Conservation (phyloP, 2,113 vertebrate genomes). For the Archilochus colubris region DNA sequence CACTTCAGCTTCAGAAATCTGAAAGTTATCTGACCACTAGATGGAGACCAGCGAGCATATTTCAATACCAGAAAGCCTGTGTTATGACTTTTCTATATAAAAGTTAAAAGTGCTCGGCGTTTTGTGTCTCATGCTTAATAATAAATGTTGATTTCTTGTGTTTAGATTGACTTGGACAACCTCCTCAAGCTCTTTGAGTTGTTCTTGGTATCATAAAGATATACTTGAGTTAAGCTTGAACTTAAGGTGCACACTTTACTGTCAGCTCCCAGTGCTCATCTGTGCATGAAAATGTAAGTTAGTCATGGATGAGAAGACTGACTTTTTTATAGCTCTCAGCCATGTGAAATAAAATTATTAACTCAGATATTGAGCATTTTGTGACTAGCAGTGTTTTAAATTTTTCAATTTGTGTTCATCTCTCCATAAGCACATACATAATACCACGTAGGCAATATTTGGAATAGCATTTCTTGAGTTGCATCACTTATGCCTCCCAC, state of each 20-base stretch:
- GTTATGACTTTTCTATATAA: background rate
- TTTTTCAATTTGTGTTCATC: background rate
- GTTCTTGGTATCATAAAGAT: background rate
- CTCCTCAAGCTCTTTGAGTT: background rate
- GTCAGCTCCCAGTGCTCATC: background rate
- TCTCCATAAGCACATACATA: rapidly evolving
- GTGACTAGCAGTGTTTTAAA: background rate
- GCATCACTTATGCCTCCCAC: background rate
- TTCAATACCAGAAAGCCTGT: background rate
- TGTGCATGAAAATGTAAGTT: background rate
- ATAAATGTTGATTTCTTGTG: background rate
- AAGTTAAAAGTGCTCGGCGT: background rate
- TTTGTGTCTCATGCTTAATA: background rate
- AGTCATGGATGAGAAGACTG: background rate
- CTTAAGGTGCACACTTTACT: background rate
- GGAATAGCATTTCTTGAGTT: background rate
- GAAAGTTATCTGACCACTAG: conserved; percentile 52
- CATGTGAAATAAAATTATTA: background rate
- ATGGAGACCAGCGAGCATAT: conserved; percentile 50
- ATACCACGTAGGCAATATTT: rapidly evolving
- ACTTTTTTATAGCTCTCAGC: background rate
- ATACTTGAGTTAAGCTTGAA: background rate
- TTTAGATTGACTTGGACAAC: background rate
- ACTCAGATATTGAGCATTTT: background rate
- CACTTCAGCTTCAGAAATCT: background rate